A percentile compares a stretch with the other conserved stretches of the same genome.
Evolutionary conservation across 2,113 vertebrate species (phyloP).

Genomic region (Camarhynchus parvulus): DNA sequence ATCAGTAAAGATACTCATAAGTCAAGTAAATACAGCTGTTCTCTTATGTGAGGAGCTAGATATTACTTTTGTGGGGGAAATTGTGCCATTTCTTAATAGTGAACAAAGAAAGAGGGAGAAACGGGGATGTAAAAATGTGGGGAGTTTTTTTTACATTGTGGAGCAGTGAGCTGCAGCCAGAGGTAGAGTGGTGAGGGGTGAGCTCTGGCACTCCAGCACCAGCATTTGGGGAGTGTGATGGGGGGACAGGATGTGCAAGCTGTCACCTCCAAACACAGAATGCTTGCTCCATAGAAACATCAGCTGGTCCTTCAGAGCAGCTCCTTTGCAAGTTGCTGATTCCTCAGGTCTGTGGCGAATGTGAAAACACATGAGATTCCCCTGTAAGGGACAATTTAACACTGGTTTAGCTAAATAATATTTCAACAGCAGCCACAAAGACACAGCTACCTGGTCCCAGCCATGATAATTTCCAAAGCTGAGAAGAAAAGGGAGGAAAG

Average conservation of each 20-base stretch:
- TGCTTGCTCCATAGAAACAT: not conserved
- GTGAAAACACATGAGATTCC: not conserved
- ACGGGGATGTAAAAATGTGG: not conserved
- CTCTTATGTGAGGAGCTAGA: not conserved
- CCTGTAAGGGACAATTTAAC: not conserved
- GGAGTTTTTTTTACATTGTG: not conserved
- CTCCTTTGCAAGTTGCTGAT: not conserved
- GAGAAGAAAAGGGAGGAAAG: not conserved
- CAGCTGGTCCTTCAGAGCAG: not conserved
- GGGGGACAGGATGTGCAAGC: not conserved
- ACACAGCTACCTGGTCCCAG: accelerated
- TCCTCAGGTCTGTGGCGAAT: not conserved
- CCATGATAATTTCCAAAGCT: not conserved
- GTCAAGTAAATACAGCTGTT: constrained; percentile 49
- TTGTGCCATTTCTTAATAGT: not conserved
- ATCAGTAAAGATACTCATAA: constrained; percentile 34
- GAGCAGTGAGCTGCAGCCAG: not conserved
- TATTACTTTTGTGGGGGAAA: not conserved
- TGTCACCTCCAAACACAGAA: not conserved
- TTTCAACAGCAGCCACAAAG: not conserved
- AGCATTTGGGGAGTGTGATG: not conserved
- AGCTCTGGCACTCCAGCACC: not conserved
- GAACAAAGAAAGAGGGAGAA: not conserved
- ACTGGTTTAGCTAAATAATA: not conserved
- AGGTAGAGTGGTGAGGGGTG: not conserved